These are phyloP conservation scores for Esox niger DNA, from an alignment of 2,113 vertebrate genomes.

Conservation along the genomic window DNA sequence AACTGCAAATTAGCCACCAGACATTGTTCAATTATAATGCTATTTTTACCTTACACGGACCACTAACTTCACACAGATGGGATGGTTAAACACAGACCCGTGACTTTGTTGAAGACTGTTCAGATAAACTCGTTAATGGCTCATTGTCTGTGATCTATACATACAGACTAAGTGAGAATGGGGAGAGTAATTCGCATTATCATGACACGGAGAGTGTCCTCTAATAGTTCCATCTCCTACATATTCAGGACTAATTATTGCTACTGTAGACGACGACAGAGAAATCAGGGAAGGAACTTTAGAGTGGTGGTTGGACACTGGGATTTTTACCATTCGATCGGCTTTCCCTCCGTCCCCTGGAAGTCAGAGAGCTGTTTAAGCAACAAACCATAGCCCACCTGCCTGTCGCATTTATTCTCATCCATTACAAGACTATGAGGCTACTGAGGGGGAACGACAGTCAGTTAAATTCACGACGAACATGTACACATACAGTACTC, in stretches of 20 bases:
- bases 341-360: slow-evolving; percentile 25
- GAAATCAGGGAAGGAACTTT: neutral
- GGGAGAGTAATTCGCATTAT: slow-evolving; percentile 34
- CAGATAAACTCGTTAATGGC: neutral
- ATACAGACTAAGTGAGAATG: neutral
- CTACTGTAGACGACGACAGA: slow-evolving; percentile 10
- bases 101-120: neutral
- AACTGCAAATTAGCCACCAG: slow-evolving; percentile 19
- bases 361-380: slow-evolving; percentile 43
- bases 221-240: slow-evolving; percentile 22
- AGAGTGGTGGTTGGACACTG: slow-evolving; percentile 15
- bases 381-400: slow-evolving; percentile 37
- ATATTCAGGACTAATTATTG: slow-evolving; percentile 29
- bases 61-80: neutral
- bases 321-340: slow-evolving; percentile 7
- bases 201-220: slow-evolving; percentile 21
- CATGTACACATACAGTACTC: too few relatives aligned
- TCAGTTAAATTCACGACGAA: too few relatives aligned
- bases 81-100: neutral
- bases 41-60: slow-evolving; percentile 5
- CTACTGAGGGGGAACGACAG: too few relatives aligned
- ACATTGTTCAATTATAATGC: slow-evolving; percentile 14
- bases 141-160: neutral
- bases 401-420: neutral
- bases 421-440: too few relatives aligned